These are phyloP conservation scores for Coboldia fuscipes DNA, from an alignment of 1,140 invertebrate genomes.

Conservation along the genomic window DNA sequence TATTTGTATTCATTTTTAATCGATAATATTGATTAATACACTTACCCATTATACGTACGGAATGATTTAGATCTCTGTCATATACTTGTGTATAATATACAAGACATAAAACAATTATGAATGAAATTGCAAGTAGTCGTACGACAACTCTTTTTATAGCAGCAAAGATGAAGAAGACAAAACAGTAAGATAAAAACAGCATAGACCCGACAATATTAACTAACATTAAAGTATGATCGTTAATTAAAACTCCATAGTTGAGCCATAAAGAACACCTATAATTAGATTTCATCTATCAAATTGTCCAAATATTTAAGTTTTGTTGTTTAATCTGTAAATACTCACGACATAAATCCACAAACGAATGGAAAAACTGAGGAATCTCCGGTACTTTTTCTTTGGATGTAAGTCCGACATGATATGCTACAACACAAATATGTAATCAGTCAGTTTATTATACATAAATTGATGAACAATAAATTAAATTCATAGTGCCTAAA, in stretches of 20 bases:
- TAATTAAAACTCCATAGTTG: constrained; percentile 40
- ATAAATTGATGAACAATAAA: constrained; percentile 1
- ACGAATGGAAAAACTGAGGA: constrained; percentile 50
- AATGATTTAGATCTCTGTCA: constrained; percentile 6
- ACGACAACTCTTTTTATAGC: constrained; percentile 16
- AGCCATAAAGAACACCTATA: constrained; percentile 32
- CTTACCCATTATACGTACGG: constrained; percentile 14
- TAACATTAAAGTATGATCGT: constrained; percentile 33
- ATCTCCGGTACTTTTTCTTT: constrained; percentile 23
- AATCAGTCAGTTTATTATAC: constrained; percentile 4
- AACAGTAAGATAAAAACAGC: constrained; percentile 35
- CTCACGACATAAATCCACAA: constrained; percentile 53
- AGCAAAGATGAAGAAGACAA: constrained; percentile 33
- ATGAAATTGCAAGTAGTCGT: constrained; percentile 12
- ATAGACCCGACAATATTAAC: constrained; percentile 40
- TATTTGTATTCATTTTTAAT: background rate
- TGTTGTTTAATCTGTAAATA: constrained; percentile 9
- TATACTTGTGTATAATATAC: constrained; percentile 6
- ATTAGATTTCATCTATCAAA: constrained; percentile 5
- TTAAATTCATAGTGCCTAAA: background rate
- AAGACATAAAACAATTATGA: constrained; percentile 5
- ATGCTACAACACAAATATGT: constrained; percentile 8
- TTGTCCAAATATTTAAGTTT: background rate
- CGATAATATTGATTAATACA: background rate
- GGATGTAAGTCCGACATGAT: constrained; percentile 18